These are phyloP conservation scores for Drosophila tani DNA, from an alignment of 1,140 invertebrate species.

Conservation along the genomic window DNA sequence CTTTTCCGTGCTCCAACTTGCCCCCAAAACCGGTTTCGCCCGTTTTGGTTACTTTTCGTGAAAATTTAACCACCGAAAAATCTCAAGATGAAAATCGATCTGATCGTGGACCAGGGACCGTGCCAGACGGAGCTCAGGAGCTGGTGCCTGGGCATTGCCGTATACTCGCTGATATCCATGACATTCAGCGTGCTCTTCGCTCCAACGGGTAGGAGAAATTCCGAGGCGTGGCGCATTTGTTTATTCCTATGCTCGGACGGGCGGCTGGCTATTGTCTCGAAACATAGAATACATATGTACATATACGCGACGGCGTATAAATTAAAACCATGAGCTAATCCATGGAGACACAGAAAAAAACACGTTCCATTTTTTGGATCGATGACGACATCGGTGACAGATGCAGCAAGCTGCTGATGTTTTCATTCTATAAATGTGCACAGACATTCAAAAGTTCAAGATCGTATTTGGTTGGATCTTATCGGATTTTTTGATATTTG, in stretches of 20 bases:
- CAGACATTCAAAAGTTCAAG: constrained; percentile 2
- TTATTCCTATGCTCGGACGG: constrained; percentile 12
- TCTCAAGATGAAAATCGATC: constrained; percentile 64
- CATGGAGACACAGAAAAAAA: constrained; percentile 29
- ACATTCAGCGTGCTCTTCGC: constrained; percentile 35
- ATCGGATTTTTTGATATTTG: background rate
- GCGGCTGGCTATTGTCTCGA: constrained; percentile 14
- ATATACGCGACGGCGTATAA: constrained; percentile 22
- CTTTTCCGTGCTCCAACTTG: constrained; percentile 1
- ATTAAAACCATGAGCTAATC: constrained; percentile 68
- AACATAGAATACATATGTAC: constrained; percentile 18
- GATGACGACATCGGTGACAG: constrained; percentile 46
- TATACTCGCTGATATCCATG: constrained; percentile 45
- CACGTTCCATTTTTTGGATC: constrained; percentile 22
- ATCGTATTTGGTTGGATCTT: background rate
- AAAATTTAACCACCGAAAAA: background rate
- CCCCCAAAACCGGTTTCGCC: constrained; percentile 31
- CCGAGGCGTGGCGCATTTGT: constrained; percentile 40
- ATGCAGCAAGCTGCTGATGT: constrained; percentile 18
- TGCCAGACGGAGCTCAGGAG: constrained; percentile 52
- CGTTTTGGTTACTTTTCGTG: background rate
- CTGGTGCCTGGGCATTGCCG: constrained; percentile 69
- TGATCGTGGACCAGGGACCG: constrained; percentile 61
- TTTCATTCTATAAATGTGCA: constrained; percentile 17
- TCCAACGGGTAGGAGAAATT: constrained; percentile 53